Base-by-base conservation (phyloP, 1,140 invertebrate species). In the Popillia japonica region DNA sequence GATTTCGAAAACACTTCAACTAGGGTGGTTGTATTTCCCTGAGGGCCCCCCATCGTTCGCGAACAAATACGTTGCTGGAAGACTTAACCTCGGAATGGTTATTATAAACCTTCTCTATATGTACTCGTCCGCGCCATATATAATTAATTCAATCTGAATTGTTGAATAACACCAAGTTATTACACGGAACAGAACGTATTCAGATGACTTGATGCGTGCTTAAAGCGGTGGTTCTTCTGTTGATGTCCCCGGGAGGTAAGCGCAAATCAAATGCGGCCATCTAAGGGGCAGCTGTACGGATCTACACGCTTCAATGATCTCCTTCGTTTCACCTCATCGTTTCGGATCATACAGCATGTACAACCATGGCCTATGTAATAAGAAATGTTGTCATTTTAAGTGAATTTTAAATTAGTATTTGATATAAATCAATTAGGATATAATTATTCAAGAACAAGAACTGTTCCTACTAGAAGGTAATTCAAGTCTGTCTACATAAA, bases 121-220 rank as follows among this genome's bases (percentile, higher is more conserved):
- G 44, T 48, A n/a, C 11, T n/a, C n/a, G 11, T 48, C 11, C 8
- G 11, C 17, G 44, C 8, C 44, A n/a, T 48, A 48, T 48, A 48
- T 48, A 48, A 48, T 48, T 48, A 48, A 48, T 48, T 48, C 44
- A 48, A 48, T 48, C 44, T 48, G 44, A 48, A 48, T 48, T 48
- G 44, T 48, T 48, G 44, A 48, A 48, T 48, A 48, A 48, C 44
- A 48, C 44, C 44, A n/a, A 48, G 44, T 48, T 48, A 48, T 48
- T 48, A 48, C 44, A 48, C 17, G 44, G 44, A 48, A 48, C 44
- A 48, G 44, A 48, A 48, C 11, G 44, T 48, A 48, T 48, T 48
- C 44, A 14, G 44, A 48, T 48, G 44, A 48, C 44, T 48, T 48
- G 44, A 48, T 48, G 44, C 44, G 44, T 48, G 44, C 44, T 48